Evolutionary conservation across 2,888 invertebrate species (phyloP), one percentile per base, ranked within the genome.

Genomic region (Sinelater perroti): DNA sequence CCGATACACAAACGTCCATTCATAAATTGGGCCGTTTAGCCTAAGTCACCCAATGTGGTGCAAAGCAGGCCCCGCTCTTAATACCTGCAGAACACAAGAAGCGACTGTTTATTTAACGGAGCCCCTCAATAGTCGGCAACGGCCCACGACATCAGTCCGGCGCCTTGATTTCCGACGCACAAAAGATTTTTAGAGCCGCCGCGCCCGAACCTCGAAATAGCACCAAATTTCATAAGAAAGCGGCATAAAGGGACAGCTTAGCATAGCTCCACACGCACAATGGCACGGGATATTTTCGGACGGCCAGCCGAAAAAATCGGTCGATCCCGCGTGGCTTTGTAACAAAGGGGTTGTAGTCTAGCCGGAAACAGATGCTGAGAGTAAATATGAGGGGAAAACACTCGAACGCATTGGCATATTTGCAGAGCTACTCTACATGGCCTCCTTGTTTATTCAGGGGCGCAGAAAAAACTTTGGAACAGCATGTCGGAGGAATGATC

Each of bases 341-440:
- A 58, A 58, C 58, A 58, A 58, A 58, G 49, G 57, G 40, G 57
- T 52, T 45, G 21, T 16, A 47, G 49, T 58, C 49, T 53, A 49
- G 58, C 53, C 53, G 58, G 58, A 58, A 58, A 58, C 58, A 58
- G 58, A 58, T 58, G 58, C 53, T 49, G 30, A 42, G 42, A 20
- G 53, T 58, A 58, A 58, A 58, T 58, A 58, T 31, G 17, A 47
- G 30, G 44, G 40, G 36, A 54, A 58, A 57, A 57, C 35, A 57
- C 30, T 31, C 49, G 36, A 36, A 49, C 53, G 49, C 53, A 54
- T 58, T 44, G 58, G 47, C 42, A 58, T 58, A 58, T 58, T 58
- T 53, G 53, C 49, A 28, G 24, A 49, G 44, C 54, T 46, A 58
- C 44, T 54, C 45, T 16, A 49, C 36, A 28, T 16, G 26, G 21